phyloP scores from a whole-genome alignment of 2,797 vertebrate species.

The Bryconaethiops microstoma region DNA sequence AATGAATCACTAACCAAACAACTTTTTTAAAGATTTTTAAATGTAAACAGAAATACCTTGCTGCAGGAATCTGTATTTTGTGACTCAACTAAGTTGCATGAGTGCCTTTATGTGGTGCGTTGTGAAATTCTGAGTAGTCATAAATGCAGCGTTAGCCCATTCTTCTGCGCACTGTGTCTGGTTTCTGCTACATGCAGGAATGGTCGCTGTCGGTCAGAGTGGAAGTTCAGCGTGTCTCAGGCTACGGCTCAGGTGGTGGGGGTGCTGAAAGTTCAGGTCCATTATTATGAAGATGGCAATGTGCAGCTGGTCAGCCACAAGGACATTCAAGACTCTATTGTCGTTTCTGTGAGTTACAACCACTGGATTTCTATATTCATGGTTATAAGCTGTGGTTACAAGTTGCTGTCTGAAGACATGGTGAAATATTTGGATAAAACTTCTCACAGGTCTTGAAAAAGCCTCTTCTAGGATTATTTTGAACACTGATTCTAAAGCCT shows the following conservation, averaged over 20 bases:
- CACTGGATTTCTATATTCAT: not conserved
- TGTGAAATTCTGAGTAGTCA: not conserved
- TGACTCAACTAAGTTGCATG: too few relatives aligned
- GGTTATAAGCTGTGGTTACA: not conserved
- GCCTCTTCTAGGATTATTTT: not conserved
- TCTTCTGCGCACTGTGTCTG: not conserved
- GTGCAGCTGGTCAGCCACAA: slow-evolving; percentile 97
- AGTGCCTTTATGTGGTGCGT: too few relatives aligned
- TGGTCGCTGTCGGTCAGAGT: slow-evolving; percentile 93
- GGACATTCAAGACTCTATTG: slow-evolving; percentile 87
- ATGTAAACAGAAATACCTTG: too few relatives aligned
- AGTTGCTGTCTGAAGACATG: not conserved
- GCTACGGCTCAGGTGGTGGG: slow-evolving; percentile 85
- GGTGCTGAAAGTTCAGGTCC: slow-evolving; percentile 95
- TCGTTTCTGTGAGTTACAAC: slow-evolving; percentile 84
- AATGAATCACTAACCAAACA: too few relatives aligned
- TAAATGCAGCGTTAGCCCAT: not conserved
- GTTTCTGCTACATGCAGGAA: slow-evolving; percentile 77
- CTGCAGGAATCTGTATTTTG: too few relatives aligned
- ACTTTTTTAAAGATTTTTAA: too few relatives aligned
- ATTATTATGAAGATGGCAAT: slow-evolving; percentile 97
- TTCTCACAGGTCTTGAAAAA: too few relatives aligned
- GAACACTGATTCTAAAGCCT: not conserved
- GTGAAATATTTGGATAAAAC: not conserved
- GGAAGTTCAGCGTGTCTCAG: slow-evolving; percentile 91